Evolutionary conservation across 2,888 invertebrate species (phyloP), one percentile per base, ranked within the genome.

Genomic region (Leucophenga maculata): DNA sequence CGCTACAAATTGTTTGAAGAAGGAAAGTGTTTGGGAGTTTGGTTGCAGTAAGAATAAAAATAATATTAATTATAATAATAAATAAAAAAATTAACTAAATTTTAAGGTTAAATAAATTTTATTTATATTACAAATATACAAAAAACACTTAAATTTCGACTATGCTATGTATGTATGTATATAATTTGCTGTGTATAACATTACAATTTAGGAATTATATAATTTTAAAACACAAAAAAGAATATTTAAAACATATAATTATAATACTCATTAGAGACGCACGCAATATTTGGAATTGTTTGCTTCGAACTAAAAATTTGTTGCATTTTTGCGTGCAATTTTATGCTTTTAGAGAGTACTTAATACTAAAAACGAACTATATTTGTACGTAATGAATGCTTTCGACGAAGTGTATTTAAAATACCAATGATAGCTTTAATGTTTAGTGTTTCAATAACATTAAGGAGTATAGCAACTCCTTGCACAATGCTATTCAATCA

Each of bases 401-500:
- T 57, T 62, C 14, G 18, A 46, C 22, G 26, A 26, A 26, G 4
- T 4, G 26, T 26, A 26, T 26, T 26, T 4, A 26, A 26, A 26
- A 26, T 26, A 26, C n/a, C n/a, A n/a, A 16, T 62, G 44, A 46
- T 46, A 13, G 44, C 11, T 3, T 39, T 39, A 46, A 50, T 50
- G 16, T 18, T 50, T 6, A 39, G 3, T 39, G 1, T 39, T 39
- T 11, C 3, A 39, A 39, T 26, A 26, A 26, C 26, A 26, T 4
- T 4, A 26, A 26, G 3, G 26, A 26, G 26, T 26, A 3, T 4
- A 4, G 26, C 59, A 3, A 16, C 71, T 71, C 55, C 68, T 50
- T 65, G 44, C 68, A 72, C 72, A 71, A 31, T 55, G 72, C 82
- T 90, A 93, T 90, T 93, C 92, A 86, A 97, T 96, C 91, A 95